Evolutionary conservation across 2,113 vertebrate species (phyloP).

Genomic region (Fregata magnificens): DNA sequence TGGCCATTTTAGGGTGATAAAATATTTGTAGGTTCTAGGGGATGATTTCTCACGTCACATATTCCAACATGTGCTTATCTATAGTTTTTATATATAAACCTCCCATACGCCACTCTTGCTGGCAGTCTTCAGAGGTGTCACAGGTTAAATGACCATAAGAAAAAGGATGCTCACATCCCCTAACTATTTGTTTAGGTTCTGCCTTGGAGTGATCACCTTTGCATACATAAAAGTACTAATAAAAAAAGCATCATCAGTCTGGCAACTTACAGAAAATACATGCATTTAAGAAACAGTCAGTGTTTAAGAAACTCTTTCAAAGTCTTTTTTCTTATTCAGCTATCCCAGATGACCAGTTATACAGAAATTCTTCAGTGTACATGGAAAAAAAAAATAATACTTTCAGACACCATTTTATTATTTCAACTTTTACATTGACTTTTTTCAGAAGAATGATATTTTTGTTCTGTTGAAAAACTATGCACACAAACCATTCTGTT

Average conservation of each 20-base stretch:
- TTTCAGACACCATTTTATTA: background rate
- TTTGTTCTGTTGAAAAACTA: background rate
- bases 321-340: background rate
- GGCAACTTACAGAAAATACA: background rate
- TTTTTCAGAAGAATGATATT: background rate
- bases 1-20: background rate
- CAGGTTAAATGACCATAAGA: background rate
- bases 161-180: background rate
- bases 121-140: background rate
- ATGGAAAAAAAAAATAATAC: background rate
- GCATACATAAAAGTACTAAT: background rate
- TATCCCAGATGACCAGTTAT: background rate
- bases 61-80: background rate
- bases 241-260: background rate
- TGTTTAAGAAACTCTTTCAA: background rate
- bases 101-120: background rate
- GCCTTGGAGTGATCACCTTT: background rate
- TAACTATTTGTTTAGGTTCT: background rate
- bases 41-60: background rate
- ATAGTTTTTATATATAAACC: background rate
- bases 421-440: background rate
- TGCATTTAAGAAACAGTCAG: background rate
- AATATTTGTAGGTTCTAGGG: background rate
- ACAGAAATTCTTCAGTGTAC: background rate
- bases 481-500: background rate